Percentiles rank a stretch among this genome's conserved stretches.
Evolutionary conservation across 2,113 vertebrate genomes (phyloP).

Genomic region (Chamaea fasciata): DNA sequence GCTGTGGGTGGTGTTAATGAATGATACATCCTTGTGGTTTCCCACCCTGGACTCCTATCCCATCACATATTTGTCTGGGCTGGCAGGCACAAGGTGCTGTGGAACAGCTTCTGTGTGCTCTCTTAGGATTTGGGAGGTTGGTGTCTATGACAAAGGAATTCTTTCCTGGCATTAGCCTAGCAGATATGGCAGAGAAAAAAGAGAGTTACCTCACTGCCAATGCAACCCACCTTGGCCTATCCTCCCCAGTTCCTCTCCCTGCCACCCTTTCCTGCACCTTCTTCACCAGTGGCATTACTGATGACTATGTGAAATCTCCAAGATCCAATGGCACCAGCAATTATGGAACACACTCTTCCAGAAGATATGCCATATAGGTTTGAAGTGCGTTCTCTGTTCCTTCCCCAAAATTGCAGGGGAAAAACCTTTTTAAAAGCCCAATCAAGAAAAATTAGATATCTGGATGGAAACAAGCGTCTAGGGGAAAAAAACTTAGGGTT

Average conservation of each 20-base stretch:
- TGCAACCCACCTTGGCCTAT: neutral
- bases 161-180: neutral
- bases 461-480: neutral
- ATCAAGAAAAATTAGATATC: neutral
- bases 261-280: neutral
- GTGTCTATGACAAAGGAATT: neutral
- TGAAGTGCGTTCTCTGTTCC: neutral
- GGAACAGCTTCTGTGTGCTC: neutral
- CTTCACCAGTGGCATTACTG: neutral
- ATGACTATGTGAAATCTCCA: neutral
- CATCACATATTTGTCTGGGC: neutral
- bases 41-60: neutral
- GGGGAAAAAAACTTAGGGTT: neutral
- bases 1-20: slow-evolving; percentile 28
- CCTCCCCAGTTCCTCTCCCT: neutral
- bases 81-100: neutral
- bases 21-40: slow-evolving; percentile 25
- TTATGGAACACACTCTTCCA: neutral
- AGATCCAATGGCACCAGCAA: neutral
- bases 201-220: neutral
- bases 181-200: neutral
- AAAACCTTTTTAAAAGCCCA: neutral
- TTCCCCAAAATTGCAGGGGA: neutral
- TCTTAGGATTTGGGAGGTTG: neutral
- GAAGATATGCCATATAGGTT: neutral